A percentile compares a stretch with the other conserved stretches of the same genome.
Evolutionary conservation across 2,888 invertebrate species (phyloP).

Genomic region (Tetropium fuscum): DNA sequence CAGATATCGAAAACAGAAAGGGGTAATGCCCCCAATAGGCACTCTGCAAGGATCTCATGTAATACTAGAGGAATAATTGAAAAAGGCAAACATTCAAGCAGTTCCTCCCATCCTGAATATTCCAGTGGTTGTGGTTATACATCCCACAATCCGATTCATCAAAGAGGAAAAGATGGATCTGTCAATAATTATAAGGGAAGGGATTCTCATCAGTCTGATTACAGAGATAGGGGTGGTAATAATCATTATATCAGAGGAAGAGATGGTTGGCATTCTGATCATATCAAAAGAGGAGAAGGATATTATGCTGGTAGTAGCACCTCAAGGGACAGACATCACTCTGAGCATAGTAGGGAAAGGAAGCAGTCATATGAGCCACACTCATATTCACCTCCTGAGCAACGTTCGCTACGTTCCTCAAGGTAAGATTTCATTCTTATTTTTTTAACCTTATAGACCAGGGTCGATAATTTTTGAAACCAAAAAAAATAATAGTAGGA

Average conservation of each 20-base stretch:
- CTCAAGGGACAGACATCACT: background rate
- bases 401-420: no score
- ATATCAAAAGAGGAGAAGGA: background rate
- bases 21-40: background rate
- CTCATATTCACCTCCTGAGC: no score
- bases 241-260: background rate
- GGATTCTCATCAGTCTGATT: background rate
- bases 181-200: background rate
- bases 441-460: no score
- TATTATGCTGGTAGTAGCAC: background rate
- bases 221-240: no score
- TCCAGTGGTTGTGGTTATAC: background rate
- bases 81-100: no score
- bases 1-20: background rate
- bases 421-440: no score
- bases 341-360: no score
- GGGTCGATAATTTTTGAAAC: no score
- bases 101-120: background rate
- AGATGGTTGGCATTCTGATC: background rate
- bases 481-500: no score
- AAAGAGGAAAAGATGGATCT: background rate
- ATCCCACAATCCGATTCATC: background rate
- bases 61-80: no score
- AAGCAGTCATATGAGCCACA: no score
- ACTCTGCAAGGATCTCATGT: background rate